Evolutionary conservation across 2,113 vertebrate species (phyloP).

Genomic region (Brachionichthys hirsutus): DNA sequence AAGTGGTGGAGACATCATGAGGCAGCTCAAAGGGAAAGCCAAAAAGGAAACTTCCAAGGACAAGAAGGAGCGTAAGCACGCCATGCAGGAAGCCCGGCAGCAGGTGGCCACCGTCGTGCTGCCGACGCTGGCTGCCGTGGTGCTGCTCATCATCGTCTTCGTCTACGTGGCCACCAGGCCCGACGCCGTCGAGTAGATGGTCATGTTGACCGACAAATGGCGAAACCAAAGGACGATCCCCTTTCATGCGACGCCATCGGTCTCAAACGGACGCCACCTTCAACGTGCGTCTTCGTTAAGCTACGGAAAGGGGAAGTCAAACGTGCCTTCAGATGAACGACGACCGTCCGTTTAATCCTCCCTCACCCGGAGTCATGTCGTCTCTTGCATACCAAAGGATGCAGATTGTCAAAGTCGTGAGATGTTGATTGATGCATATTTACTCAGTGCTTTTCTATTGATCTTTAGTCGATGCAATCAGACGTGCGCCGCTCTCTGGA

Average conservation of each 20-base stretch:
- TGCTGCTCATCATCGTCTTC: constrained; percentile 91
- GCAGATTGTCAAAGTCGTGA: not conserved
- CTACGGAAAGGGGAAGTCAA: constrained; percentile 30
- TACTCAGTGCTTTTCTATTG: constrained; percentile 8
- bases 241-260: constrained; percentile 3
- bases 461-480: constrained; percentile 5
- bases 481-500: constrained; percentile 7
- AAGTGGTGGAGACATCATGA: constrained; percentile 77
- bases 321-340: constrained; percentile 39
- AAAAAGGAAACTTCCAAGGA: constrained; percentile 96
- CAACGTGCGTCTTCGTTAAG: constrained; percentile 18
- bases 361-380: constrained; percentile 18
- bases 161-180: constrained; percentile 96
- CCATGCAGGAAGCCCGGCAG: constrained; percentile 95
- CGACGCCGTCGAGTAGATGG: constrained; percentile 77
- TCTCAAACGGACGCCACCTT: constrained; percentile 31
- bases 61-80: constrained; percentile 96
- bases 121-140: constrained; percentile 86
- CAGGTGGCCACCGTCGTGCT: constrained; percentile 92
- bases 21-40: constrained; percentile 96
- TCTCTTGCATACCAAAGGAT: constrained; percentile 51
- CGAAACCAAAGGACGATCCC: constrained; percentile 35
- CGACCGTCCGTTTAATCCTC: constrained; percentile 10
- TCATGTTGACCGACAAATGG: constrained; percentile 8
- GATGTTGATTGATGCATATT: not conserved